Percentiles rank a stretch among this genome's conserved stretches.
Conservation (phyloP, 2,888 invertebrate species). For the Orthosia gothica region DNA sequence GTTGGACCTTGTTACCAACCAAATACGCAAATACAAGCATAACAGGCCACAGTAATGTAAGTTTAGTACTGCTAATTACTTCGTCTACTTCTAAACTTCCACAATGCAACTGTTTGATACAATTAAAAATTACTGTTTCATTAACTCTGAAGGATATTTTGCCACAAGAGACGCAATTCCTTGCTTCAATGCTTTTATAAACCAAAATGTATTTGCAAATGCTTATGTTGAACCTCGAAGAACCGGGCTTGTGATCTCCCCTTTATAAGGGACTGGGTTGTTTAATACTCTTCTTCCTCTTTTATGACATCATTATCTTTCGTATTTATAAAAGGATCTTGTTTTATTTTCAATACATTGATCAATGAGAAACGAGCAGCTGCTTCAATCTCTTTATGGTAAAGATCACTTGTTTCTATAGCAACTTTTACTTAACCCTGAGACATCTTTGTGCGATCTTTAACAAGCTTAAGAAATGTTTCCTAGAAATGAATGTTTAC, state of each 20-base stretch:
- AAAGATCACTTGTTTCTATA: constrained; percentile 38
- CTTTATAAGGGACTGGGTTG: constrained; percentile 15
- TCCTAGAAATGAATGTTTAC: background rate
- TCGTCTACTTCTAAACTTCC: constrained; percentile 55
- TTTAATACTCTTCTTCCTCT: constrained; percentile 18
- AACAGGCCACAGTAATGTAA: constrained; percentile 23
- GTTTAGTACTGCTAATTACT: constrained; percentile 45
- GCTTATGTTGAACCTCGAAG: constrained; percentile 7
- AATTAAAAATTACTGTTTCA: constrained; percentile 51
- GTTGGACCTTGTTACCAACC: background rate
- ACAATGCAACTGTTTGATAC: constrained; percentile 52
- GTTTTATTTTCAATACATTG: constrained; percentile 41
- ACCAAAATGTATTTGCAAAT: constrained; percentile 32
- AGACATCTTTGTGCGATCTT: constrained; percentile 6
- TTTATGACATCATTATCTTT: constrained; percentile 27
- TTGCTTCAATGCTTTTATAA: constrained; percentile 33
- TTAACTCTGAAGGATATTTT: constrained; percentile 51
- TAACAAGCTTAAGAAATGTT: background rate
- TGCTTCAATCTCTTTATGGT: constrained; percentile 19
- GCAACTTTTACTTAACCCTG: background rate
- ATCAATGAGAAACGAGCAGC: constrained; percentile 22
- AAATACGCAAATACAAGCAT: constrained; percentile 14
- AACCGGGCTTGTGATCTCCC: constrained; percentile 3
- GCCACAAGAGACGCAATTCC: constrained; percentile 26
- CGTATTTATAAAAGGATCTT: constrained; percentile 17